Evolutionary conservation across 2,113 vertebrate species (phyloP), one percentile per base, ranked within the genome.

Genomic region (Dipodomys spectabilis): DNA sequence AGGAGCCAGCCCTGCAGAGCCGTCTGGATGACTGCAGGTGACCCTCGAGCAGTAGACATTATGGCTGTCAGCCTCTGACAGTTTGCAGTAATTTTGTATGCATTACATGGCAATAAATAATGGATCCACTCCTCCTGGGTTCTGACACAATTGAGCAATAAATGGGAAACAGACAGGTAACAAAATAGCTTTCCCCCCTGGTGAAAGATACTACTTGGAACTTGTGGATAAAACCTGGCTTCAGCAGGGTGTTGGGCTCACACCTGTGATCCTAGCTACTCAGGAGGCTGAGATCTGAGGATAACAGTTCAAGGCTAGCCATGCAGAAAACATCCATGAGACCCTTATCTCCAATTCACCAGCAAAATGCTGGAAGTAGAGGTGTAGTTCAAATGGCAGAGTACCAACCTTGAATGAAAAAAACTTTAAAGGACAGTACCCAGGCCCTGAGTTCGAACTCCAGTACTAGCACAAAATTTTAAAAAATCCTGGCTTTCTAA

Each of bases 81-180:
- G 72, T 69, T 64, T 9, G 28, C 28, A 49, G 30, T 73, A 11
- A 91, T 86, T 60, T 45, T 49, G 30, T 68, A 72, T 62, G 9
- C 23, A 35, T 65, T 25, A 10, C 32, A 39, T 80, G 79, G 60
- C 62, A 82, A 82, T 77, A 69, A 65, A 35, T 45, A 65, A 65
- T 60, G 30, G 18, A 16, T 71, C 44, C 1, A 2, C 27, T 75
- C 53, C 35, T 82, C 27, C 9, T 16, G 23, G 49, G 71, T n/a
- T 73, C n/a, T 69, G 57, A 91, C 69, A 53, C 57, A 79, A 67
- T 60, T 88, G 28, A 89, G 67, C 73, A 95, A 77, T 35, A 86
- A 69, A 72, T 44, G 69, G 53, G 60, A 88, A 88, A 60, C 16
- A 71, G 35, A 28, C 32, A 67, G 53, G n/a, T 39, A 82, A 60